Conservation (phyloP, 2,113 vertebrate genomes). For the Merops nubicus region DNA sequence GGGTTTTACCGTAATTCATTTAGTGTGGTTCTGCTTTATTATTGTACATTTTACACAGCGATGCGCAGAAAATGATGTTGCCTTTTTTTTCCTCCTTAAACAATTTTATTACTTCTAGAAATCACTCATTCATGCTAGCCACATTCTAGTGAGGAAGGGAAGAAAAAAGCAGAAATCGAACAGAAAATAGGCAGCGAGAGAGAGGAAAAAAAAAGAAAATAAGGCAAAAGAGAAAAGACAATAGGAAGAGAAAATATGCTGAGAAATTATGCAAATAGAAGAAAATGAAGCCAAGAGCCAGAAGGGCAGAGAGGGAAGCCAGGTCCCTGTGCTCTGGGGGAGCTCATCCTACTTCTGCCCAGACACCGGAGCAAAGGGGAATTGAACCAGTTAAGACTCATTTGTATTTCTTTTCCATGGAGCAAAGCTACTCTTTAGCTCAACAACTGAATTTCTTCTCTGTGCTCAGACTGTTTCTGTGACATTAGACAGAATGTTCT, state of each 20-base stretch:
- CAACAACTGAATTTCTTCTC: background rate
- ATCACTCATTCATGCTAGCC: conserved; percentile 61
- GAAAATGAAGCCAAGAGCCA: background rate
- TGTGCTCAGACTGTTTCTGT: background rate
- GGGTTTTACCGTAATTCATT: conserved; percentile 70
- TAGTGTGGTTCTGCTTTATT: conserved; percentile 71
- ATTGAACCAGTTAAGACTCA: background rate
- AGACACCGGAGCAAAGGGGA: background rate
- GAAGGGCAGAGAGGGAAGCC: background rate
- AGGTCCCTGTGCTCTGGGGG: background rate
- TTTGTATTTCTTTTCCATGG: background rate
- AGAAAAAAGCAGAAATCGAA: background rate
- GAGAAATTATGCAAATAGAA: conserved; percentile 1
- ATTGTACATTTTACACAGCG: conserved; percentile 70
- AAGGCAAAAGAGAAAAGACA: background rate
- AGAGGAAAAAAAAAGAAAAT: conserved; percentile 7
- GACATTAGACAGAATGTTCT: background rate
- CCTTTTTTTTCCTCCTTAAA: background rate
- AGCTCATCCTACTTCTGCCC: background rate
- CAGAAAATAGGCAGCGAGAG: background rate
- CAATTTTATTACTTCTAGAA: conserved; percentile 65
- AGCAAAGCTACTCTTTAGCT: background rate
- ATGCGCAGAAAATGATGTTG: conserved; percentile 59
- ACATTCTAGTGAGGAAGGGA: background rate
- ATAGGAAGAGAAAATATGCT: background rate